Percentiles rank a stretch among this genome's conserved stretches.
phyloP scores from a whole-genome alignment of 1,140 invertebrate species.

The Ptiloglossa arizonensis region DNA sequence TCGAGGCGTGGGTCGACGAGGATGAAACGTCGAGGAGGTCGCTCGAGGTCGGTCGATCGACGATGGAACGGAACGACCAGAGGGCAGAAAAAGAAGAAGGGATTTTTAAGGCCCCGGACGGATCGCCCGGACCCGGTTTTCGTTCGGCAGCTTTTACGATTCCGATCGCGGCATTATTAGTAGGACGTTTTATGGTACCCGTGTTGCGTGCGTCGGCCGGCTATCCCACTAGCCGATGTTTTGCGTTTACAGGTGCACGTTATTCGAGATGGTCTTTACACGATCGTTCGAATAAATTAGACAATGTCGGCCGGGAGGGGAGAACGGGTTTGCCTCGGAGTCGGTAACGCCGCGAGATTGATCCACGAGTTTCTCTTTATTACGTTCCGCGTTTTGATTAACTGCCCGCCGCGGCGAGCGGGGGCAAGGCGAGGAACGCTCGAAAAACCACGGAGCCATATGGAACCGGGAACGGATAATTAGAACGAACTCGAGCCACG shows the following conservation, averaged over 20 bases:
- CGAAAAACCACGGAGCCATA: background rate
- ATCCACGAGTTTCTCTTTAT: conserved; percentile 59
- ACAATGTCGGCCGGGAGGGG: conserved; percentile 13
- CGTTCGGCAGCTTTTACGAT: conserved; percentile 78
- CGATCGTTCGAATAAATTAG: conserved; percentile 67
- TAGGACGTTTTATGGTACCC: conserved; percentile 73
- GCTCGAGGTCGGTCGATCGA: conserved; percentile 36
- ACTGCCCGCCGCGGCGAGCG: no score
- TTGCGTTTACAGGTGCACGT: conserved; percentile 62
- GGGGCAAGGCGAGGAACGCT: background rate
- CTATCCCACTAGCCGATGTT: conserved; percentile 37
- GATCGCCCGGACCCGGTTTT: conserved; percentile 56
- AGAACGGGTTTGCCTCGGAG: conserved; percentile 53
- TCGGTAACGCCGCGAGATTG: conserved; percentile 46
- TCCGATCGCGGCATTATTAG: conserved; percentile 79
- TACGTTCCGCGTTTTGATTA: conserved; percentile 44
- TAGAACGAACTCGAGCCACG: background rate
- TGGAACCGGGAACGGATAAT: conserved; percentile 16
- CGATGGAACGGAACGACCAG: conserved; percentile 14
- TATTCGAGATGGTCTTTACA: conserved; percentile 57
- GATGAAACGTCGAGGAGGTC: conserved; percentile 57
- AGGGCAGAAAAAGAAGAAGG: conserved; percentile 5
- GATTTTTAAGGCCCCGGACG: conserved; percentile 41
- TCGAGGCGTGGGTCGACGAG: conserved; percentile 52
- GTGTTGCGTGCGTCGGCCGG: conserved; percentile 47